Base-by-base conservation (phyloP, 2,888 invertebrate species). In the Callyntrura guangdongensis region DNA sequence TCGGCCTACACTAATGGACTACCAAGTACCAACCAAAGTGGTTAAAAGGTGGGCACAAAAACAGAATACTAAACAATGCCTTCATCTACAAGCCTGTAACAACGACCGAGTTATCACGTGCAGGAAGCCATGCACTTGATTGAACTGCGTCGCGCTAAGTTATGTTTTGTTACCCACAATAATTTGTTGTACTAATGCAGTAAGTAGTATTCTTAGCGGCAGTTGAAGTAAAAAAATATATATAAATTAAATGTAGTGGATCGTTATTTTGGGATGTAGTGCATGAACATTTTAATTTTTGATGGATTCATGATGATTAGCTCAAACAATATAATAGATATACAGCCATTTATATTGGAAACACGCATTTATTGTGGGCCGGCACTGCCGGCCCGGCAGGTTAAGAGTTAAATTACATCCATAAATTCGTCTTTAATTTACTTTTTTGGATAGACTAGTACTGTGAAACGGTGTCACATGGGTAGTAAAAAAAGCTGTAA, bases 81-180 rank as follows among this genome's bases (percentile, higher is more conserved):
- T n/a, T n/a, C n/a, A n/a, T n/a, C n/a, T n/a, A n/a, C n/a, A n/a
- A n/a, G n/a, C n/a, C n/a, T n/a, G n/a, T n/a, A n/a, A n/a, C n/a
- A n/a, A 67, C 27, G 25, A 27, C n/a, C 27, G 67, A 67, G 67
- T 27, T 27, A 27, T 67, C 12, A 27, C 49, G 77, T 86, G 69
- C 61, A 86, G 86, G 86, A 86, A 87, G 87, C 59, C 81, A 87
- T 74, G 85, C 79, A 86, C 86, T 79, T 86, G 59, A 86, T 86
- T 86, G 67, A 86, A 79, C 86, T 74, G 64, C 64, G 22, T n/a
- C 45, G 49, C 20, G 53, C 56, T 69, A n/a, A n/a, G n/a, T n/a
- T n/a, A n/a, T 69, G 14, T 56, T 5, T 27, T 69, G 36, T 6
- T 27, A 27, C 69, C n/a, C n/a, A n/a, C n/a, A n/a, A n/a, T n/a